phyloP scores from a whole-genome alignment of 2,888 invertebrate species.

The Cephus spinipes region DNA sequence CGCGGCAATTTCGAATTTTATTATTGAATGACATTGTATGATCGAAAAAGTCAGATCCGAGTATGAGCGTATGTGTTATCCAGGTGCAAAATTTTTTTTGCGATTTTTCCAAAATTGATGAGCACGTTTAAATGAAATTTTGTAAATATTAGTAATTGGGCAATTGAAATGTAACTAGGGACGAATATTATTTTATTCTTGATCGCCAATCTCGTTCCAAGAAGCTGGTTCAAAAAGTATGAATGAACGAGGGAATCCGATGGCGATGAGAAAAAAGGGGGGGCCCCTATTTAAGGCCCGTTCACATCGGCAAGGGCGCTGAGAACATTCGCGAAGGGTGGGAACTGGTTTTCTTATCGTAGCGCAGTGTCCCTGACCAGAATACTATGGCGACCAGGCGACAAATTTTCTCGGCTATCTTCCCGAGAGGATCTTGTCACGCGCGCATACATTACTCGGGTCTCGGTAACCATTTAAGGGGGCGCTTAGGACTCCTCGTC shows the following conservation, averaged over 20 bases:
- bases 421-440: slow-evolving; percentile 48
- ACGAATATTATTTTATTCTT: too few relatives aligned
- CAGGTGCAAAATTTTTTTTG: too few relatives aligned
- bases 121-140: too few relatives aligned
- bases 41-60: too few relatives aligned
- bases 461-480: slow-evolving; percentile 10
- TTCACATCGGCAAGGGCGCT: background rate
- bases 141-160: too few relatives aligned
- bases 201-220: too few relatives aligned
- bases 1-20: background rate
- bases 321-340: slow-evolving; percentile 16
- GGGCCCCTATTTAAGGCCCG: background rate
- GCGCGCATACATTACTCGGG: slow-evolving; percentile 27
- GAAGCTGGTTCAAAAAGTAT: background rate
- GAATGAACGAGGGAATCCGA: background rate
- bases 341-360: slow-evolving; percentile 51
- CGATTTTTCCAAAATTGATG: too few relatives aligned
- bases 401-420: slow-evolving; percentile 52
- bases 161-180: too few relatives aligned
- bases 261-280: background rate
- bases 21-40: background rate
- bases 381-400: slow-evolving; percentile 38
- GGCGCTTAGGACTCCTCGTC: slow-evolving; percentile 17
- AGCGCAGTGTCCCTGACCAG: slow-evolving; percentile 47
- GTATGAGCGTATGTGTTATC: too few relatives aligned